A percentile compares a stretch with the other conserved stretches of the same genome.
Conservation (phyloP, 2,113 vertebrate species). For the Rissa tridactyla region DNA sequence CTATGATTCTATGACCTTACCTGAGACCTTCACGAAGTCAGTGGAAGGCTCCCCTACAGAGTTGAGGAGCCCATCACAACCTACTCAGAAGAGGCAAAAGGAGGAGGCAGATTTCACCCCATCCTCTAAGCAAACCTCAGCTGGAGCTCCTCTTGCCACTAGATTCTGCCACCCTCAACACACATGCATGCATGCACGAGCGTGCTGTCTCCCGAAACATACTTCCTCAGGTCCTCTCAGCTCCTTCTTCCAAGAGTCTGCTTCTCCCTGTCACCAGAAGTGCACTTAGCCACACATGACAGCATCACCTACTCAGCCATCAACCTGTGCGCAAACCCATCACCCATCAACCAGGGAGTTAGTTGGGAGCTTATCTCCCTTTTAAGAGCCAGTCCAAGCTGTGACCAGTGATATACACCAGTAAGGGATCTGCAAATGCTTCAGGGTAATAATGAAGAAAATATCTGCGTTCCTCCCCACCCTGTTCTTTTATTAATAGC, state of each 20-base stretch:
- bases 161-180: background rate
- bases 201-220: background rate
- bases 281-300: too few relatives aligned
- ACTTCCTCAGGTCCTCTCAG: background rate
- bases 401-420: background rate
- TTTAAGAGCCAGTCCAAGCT: background rate
- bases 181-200: too few relatives aligned
- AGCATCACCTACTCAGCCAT: background rate
- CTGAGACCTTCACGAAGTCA: background rate
- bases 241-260: background rate
- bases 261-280: background rate
- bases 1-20: background rate
- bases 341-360: background rate
- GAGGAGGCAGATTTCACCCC: background rate
- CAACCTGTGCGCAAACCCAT: background rate
- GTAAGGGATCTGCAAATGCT: background rate
- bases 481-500: background rate
- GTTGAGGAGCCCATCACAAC: background rate
- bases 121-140: background rate
- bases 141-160: background rate
- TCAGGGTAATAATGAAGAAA: background rate
- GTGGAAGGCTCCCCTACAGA: background rate
- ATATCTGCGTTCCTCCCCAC: rapidly evolving
- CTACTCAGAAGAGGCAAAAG: background rate
- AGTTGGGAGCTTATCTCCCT: background rate